Evolutionary conservation across 2,113 vertebrate genomes (phyloP).

Genomic region (Ceratotherium simum): DNA sequence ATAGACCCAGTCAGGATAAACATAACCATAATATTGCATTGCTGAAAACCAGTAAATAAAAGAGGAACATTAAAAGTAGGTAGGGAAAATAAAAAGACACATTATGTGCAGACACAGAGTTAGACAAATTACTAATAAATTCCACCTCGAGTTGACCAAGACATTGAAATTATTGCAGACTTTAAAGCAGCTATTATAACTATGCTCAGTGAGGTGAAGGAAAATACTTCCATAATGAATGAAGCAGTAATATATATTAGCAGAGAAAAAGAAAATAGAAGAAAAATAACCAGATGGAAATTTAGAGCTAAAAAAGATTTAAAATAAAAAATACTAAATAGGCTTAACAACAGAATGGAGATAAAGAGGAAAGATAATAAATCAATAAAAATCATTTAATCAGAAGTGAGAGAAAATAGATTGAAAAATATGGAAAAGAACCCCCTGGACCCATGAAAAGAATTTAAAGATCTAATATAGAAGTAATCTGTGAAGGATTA

Average conservation of each 20-base stretch:
- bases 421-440: neutral
- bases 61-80: neutral
- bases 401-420: neutral
- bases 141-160: neutral
- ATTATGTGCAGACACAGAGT: too few species aligned
- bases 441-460: neutral
- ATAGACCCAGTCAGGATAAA: neutral
- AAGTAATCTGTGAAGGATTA: neutral
- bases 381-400: neutral
- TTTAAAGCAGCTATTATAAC: neutral
- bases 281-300: neutral
- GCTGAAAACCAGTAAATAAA: neutral
- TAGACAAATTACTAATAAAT: neutral
- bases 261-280: neutral
- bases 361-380: neutral
- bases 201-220: neutral
- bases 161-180: neutral
- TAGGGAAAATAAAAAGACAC: neutral
- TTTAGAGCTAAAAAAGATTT: neutral
- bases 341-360: neutral
- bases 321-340: neutral
- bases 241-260: neutral
- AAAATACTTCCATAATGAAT: neutral
- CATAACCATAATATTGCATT: neutral
- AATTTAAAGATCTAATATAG: neutral